Base-by-base conservation (phyloP, 2,888 invertebrate genomes). In the Andrena minutula region DNA sequence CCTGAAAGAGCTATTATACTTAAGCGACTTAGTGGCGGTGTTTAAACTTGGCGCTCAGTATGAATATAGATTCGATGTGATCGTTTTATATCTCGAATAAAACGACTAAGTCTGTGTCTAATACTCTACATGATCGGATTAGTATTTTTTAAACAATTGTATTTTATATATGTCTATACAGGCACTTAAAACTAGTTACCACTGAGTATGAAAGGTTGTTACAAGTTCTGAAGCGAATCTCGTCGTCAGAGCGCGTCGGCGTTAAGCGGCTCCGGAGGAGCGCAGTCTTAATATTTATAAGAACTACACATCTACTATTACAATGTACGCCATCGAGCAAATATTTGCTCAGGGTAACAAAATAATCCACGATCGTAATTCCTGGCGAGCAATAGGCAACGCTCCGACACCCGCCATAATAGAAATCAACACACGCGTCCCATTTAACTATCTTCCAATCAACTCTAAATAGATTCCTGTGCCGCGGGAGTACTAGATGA, bases 321-420 rank as follows among this genome's bases (percentile, higher is more conserved):
- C 69, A 69, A 69, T 69, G 26, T 35, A 28, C 35, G 41, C 23
- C 28, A 20, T 56, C 26, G 8, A 0, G 8, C 35, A 69, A 58
- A 71, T 61, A 49, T 60, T 71, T 71, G 47, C 16, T 30, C 61
- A 30, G 47, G 47, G 30, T 49, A 61, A 51, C 61, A 63, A 72
- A 72, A 61, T 49, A 63, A 63, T 63, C 23, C 23, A 30, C 32
- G 71, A 63, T 61, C 61, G 23, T 63, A 63, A 63, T 63, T 72
- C 49, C 63, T 23, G 30, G 30, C 28, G 16, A 49, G 16, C 23
- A 47, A 61, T 32, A 56, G 35, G 10, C 16, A 35, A 8, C 41
- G 56, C 41, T 23, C 35, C n/a, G 23, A 69, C 8, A 56, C 16
- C 16, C n/a, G 12, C 26, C 20, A n/a, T 56, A 35, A n/a, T 53